Percentiles rank a stretch among this genome's conserved stretches.
Evolutionary conservation across 2,113 vertebrate species (phyloP).

Genomic region (Pao palembangensis): DNA sequence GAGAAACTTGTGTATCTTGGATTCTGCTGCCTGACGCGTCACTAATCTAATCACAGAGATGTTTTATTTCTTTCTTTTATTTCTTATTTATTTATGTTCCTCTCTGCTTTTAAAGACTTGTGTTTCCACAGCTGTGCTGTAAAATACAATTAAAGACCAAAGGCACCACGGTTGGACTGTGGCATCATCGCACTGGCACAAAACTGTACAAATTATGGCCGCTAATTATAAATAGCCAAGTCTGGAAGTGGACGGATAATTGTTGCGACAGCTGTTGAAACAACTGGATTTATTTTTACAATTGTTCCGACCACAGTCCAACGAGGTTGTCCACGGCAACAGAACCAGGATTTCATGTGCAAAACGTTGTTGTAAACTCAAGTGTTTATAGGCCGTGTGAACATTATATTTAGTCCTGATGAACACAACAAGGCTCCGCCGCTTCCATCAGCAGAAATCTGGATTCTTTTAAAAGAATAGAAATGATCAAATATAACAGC

Average conservation of each 20-base stretch:
- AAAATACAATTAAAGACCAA: too few species aligned
- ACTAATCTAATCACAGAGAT: too few species aligned
- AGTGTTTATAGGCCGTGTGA: conserved; percentile 1
- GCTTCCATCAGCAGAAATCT: not conserved
- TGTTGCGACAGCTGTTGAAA: conserved; percentile 46
- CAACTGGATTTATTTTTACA: conserved; percentile 50
- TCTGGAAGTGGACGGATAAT: conserved; percentile 52
- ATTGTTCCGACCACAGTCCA: conserved; percentile 13
- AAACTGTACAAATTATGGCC: conserved; percentile 45
- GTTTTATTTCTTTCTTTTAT: too few species aligned
- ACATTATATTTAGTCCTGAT: not conserved
- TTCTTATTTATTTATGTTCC: too few species aligned
- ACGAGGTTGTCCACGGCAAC: not conserved
- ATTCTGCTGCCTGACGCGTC: too few species aligned
- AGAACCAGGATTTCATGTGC: conserved; percentile 4
- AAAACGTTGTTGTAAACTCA: conserved; percentile 12
- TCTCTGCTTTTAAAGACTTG: not conserved
- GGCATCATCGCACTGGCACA: conserved; percentile 33
- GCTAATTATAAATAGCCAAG: conserved; percentile 50
- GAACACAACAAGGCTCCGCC: too few species aligned
- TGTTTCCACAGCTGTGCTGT: conserved; percentile 23
- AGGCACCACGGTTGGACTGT: conserved; percentile 2
- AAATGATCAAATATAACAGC: too few species aligned
- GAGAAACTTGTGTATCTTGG: too few species aligned
- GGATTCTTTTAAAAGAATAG: not conserved